Conservation (phyloP, 2,797 vertebrate species). For the Dryobates pubescens region DNA sequence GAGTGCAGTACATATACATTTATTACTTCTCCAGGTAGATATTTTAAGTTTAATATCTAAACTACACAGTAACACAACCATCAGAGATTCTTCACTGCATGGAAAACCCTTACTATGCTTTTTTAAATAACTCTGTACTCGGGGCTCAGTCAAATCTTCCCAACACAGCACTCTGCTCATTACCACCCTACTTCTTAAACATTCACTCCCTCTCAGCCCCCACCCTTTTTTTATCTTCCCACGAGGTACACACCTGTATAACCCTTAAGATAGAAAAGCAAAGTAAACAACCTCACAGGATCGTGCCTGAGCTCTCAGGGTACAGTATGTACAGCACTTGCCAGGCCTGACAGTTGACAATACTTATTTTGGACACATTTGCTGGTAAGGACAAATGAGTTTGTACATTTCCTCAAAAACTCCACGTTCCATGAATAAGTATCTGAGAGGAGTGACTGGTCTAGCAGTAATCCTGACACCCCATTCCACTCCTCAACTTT, state of each 20-base stretch:
- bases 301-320: conserved; percentile 5
- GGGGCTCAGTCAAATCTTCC: neutral
- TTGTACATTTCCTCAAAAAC: conserved; percentile 36
- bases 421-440: neutral
- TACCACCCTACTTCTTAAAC: conserved; percentile 7
- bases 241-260: conserved; percentile 32
- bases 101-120: neutral
- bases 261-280: conserved; percentile 15
- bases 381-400: conserved; percentile 35
- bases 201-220: neutral
- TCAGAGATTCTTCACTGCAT: neutral
- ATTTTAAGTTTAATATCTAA: neutral
- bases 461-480: neutral
- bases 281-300: conserved; percentile 39
- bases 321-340: conserved; percentile 67
- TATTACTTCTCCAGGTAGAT: neutral
- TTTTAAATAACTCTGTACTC: neutral
- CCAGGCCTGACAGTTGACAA: conserved; percentile 15
- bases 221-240: conserved; percentile 4
- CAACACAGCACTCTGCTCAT: neutral
- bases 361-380: conserved; percentile 45
- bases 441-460: neutral
- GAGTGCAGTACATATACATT: neutral
- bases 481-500: neutral
- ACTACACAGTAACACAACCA: neutral